phyloP scores from a whole-genome alignment of 2,888 invertebrate genomes.

The Hypomecis atomaria region DNA sequence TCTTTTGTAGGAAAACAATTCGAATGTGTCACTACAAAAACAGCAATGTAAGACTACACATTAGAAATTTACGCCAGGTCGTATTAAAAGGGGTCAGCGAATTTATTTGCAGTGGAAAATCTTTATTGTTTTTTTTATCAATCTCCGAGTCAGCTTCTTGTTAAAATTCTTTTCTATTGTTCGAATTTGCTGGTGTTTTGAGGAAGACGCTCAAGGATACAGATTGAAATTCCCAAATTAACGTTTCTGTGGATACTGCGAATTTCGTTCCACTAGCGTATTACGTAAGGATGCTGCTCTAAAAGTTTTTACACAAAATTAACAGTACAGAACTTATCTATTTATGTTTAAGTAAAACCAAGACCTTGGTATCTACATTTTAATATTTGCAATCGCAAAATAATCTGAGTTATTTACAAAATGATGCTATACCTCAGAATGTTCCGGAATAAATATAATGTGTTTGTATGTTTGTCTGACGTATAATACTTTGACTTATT shows the following conservation, averaged over 20 bases:
- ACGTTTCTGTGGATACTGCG: slow-evolving; percentile 21
- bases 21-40: not conserved
- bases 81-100: slow-evolving; percentile 38
- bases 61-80: slow-evolving; percentile 11
- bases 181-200: slow-evolving; percentile 18
- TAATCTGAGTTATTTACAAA: too few relatives aligned
- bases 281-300: slow-evolving; percentile 12
- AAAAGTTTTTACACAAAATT: slow-evolving; percentile 8
- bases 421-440: too few relatives aligned
- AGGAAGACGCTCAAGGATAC: slow-evolving; percentile 25
- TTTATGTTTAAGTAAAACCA: too few relatives aligned
- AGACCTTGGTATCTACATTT: too few relatives aligned
- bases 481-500: too few relatives aligned
- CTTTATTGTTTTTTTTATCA: slow-evolving; percentile 40
- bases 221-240: slow-evolving; percentile 22
- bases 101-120: slow-evolving; percentile 41
- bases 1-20: slow-evolving; percentile 6
- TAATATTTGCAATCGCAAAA: too few relatives aligned
- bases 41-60: slow-evolving; percentile 32
- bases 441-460: too few relatives aligned
- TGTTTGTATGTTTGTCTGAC: too few relatives aligned
- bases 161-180: slow-evolving; percentile 34
- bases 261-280: slow-evolving; percentile 35
- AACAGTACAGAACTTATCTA: not conserved
- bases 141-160: slow-evolving; percentile 25